Evolutionary conservation across 2,888 invertebrate genomes (phyloP).

Genomic region (Drosophila helvetica): DNA sequence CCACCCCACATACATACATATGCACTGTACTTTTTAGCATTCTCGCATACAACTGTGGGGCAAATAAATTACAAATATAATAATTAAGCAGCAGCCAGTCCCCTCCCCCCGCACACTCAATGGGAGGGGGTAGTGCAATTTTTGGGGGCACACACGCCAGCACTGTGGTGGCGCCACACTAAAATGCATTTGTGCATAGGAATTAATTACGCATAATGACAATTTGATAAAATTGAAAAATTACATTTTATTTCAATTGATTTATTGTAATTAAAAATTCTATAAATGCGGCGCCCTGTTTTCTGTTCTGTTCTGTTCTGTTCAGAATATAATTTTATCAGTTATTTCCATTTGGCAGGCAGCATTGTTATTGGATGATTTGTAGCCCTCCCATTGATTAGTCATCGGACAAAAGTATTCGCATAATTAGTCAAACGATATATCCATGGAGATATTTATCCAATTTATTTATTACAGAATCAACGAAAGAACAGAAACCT

Average conservation of each 20-base stretch:
- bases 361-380: constrained; percentile 33
- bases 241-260: constrained; percentile 81
- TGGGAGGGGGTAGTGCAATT: neutral
- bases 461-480: neutral
- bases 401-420: constrained; percentile 29
- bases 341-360: constrained; percentile 1
- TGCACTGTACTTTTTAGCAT: constrained; percentile 62
- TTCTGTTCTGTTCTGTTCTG: constrained; percentile 19
- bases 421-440: constrained; percentile 32
- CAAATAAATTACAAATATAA: constrained; percentile 82
- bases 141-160: neutral
- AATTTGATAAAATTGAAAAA: constrained; percentile 83
- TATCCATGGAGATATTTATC: neutral
- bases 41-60: constrained; percentile 70
- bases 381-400: constrained; percentile 32
- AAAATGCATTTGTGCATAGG: constrained; percentile 77
- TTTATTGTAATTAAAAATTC: constrained; percentile 82
- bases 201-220: constrained; percentile 83
- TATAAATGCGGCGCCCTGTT: constrained; percentile 42
- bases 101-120: too few species aligned
- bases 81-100: constrained; percentile 74
- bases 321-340: constrained; percentile 44
- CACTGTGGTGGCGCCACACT: constrained; percentile 24
- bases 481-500: neutral
- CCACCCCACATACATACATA: neutral